A percentile compares a stretch with the other conserved stretches of the same genome.
Evolutionary conservation across 1,140 invertebrate genomes (phyloP).

Genomic region (Paracyclopina nana): DNA sequence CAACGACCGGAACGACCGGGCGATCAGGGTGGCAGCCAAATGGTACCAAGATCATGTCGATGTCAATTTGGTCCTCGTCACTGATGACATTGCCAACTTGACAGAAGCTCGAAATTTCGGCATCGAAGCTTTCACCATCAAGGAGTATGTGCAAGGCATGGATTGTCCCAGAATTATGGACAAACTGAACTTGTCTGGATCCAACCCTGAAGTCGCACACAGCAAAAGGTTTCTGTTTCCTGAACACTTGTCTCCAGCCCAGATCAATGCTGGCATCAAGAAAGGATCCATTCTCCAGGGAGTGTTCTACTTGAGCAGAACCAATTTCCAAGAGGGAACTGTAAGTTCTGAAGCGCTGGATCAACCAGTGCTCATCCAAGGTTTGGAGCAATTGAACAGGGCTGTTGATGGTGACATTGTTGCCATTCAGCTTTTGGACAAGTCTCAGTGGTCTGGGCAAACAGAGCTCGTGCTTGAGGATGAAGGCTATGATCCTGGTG

Average conservation of each 20-base stretch:
- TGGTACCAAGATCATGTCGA: conserved; percentile 55
- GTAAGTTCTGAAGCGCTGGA: conserved; percentile 56
- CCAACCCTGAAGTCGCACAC: not conserved
- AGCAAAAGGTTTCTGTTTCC: conserved; percentile 42
- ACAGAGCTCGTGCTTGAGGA: conserved; percentile 57
- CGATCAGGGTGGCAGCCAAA: conserved; percentile 50
- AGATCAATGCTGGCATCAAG: conserved; percentile 56
- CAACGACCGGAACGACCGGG: conserved; percentile 82
- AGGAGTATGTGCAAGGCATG: conserved; percentile 48
- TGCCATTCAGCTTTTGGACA: conserved; percentile 68
- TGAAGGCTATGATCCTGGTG: conserved; percentile 38
- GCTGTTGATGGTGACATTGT: conserved; percentile 91
- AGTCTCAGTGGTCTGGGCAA: conserved; percentile 69
- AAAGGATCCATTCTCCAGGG: conserved; percentile 58
- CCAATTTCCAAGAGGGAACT: conserved; percentile 87
- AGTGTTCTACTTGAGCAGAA: conserved; percentile 54
- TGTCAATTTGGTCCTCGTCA: conserved; percentile 53
- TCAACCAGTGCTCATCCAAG: conserved; percentile 41
- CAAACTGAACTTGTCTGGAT: conserved; percentile 47
- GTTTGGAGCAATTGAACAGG: conserved; percentile 64
- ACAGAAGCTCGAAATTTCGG: conserved; percentile 44
- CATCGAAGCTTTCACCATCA: conserved; percentile 42
- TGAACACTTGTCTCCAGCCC: conserved; percentile 52
- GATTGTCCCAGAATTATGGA: conserved; percentile 46
- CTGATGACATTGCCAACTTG: conserved; percentile 63